These are phyloP conservation scores for Poecile montanus DNA, from an alignment of 2,797 vertebrate species.

Conservation along the genomic window DNA sequence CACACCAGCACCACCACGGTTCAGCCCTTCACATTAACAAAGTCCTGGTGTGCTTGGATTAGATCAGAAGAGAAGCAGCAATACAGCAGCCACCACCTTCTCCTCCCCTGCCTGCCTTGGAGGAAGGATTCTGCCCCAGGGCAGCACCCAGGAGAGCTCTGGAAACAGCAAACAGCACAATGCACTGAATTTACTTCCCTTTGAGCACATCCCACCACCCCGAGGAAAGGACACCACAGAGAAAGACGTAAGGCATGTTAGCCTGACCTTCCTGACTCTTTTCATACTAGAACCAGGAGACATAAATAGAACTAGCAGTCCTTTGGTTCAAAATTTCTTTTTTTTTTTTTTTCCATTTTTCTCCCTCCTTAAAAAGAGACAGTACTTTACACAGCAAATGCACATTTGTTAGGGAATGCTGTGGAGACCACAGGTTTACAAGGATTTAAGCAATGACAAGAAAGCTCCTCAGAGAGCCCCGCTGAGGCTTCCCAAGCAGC, in stretches of 20 bases:
- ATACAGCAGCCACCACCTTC: fast-evolving
- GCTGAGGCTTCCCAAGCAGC: neutral
- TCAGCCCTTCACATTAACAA: neutral
- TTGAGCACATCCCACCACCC: neutral
- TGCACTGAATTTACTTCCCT: neutral
- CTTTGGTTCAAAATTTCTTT: neutral
- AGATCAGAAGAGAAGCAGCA: neutral
- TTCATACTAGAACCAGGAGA: neutral
- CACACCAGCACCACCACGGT: fast-evolving
- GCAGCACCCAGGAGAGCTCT: neutral
- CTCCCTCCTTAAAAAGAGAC: neutral
- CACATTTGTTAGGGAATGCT: neutral
- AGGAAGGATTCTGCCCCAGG: neutral
- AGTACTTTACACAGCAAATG: neutral
- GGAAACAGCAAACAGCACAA: neutral
- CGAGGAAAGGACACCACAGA: neutral
- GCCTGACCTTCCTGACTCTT: neutral
- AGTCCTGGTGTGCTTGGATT: neutral
- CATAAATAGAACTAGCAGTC: neutral
- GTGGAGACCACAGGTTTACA: neutral
- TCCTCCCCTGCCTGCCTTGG: neutral
- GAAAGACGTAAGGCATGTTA: neutral
- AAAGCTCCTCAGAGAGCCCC: neutral
- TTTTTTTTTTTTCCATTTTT: neutral
- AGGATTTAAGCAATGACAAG: neutral